A percentile compares a stretch with the other conserved stretches of the same genome.
These are phyloP conservation scores for Chymomyza costata DNA, from an alignment of 1,140 invertebrate species.

Conservation along the genomic window DNA sequence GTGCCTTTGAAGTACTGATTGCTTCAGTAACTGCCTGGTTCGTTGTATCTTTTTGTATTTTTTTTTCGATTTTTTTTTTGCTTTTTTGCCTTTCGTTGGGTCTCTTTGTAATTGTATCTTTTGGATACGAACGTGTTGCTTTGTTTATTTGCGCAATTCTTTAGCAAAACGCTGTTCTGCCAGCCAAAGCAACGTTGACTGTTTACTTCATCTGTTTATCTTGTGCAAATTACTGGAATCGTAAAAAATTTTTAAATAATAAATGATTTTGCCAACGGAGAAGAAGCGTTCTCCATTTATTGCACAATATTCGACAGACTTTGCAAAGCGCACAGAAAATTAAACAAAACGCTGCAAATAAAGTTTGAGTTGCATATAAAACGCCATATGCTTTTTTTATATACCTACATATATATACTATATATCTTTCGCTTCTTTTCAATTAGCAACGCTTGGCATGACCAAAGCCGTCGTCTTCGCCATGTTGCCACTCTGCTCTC, in stretches of 20 bases:
- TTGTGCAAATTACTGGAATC: slow-evolving; percentile 36
- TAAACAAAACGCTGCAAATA: slow-evolving; percentile 14
- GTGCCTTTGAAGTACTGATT: not conserved
- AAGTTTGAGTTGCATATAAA: not conserved
- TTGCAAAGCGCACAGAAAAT: slow-evolving; percentile 18
- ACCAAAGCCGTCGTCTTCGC: not conserved
- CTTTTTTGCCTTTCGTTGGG: too few species aligned
- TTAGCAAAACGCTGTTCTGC: slow-evolving; percentile 25
- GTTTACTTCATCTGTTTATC: slow-evolving; percentile 21
- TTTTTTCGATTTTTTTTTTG: slow-evolving; percentile 2
- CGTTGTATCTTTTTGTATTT: slow-evolving; percentile 1
- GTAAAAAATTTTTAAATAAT: too few species aligned
- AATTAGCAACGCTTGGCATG: slow-evolving; percentile 21
- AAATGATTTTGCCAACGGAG: too few species aligned
- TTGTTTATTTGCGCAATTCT: slow-evolving; percentile 39
- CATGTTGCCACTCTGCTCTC: too few species aligned
- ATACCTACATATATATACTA: slow-evolving; percentile 8
- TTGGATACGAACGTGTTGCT: slow-evolving; percentile 7
- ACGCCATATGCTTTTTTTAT: not conserved
- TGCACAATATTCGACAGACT: slow-evolving; percentile 4
- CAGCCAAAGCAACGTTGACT: not conserved
- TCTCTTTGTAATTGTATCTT: slow-evolving; percentile 31
- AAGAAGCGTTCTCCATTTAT: slow-evolving; percentile 2
- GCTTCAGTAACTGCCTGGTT: slow-evolving; percentile 8
- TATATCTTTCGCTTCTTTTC: slow-evolving; percentile 13